Evolutionary conservation across 2,888 invertebrate species (phyloP), one percentile per base, ranked within the genome.

Genomic region (Teleogryllus oceanicus): DNA sequence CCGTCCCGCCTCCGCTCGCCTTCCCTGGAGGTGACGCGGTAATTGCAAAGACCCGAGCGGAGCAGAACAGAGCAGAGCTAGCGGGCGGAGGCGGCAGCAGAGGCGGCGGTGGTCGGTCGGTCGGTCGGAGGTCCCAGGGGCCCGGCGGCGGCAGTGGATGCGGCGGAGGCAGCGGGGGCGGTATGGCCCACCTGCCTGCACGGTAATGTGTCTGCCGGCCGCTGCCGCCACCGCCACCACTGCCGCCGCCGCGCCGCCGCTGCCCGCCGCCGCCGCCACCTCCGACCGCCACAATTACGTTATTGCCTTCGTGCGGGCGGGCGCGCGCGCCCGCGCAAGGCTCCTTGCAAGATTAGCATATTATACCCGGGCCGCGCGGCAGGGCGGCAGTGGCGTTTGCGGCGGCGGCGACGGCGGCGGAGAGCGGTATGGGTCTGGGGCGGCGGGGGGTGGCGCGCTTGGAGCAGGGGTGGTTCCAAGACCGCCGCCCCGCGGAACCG

Each of bases 321-420:
- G 62, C 18, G 18, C 16, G 62, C 62, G 62, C 62, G 62, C 62
- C 74, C 21, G 75, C 78, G 37, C 24, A 24, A 24, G 24, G 20
- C 16, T 79, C 20, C 80, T 78, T 78, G 74, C 78, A 80, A 80
- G 80, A 80, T 80, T 78, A 80, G 78, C 80, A 80, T 80, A 80
- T 80, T 80, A 80, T 80, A 78, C 80, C 21, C 50, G 80, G 62
- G 18, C 62, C 62, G 62, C 62, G 62, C 62, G 18, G 62, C 62
- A 16, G 62, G 62, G 18, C 62, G 62, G 18, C 62, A 18, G 62
- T 18, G 62, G 62, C 24, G 24, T 24, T 24, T 24, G 24, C 24
- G 24, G 24, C 24, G 24, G 24, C 24, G 62, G 11, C 11, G 51
- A 62, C 18, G 62, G 62, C 2, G 62, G 62, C 16, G 18, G 62